phyloP scores from a whole-genome alignment of 2,113 vertebrate genomes.

The Chiloscyllium plagiosum region DNA sequence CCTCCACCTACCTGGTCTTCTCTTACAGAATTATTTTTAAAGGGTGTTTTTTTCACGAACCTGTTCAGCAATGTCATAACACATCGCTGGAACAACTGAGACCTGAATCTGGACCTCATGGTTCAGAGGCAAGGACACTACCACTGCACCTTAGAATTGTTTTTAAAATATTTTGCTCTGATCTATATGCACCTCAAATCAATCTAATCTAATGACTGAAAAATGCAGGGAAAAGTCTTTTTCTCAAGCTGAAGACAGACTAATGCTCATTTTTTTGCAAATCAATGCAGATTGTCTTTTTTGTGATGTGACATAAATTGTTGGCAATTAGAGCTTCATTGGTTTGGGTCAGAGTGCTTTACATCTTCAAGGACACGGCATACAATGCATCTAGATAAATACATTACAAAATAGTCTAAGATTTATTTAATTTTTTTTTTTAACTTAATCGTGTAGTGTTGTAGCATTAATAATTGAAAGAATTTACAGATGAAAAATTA shows the following conservation, averaged over 20 bases:
- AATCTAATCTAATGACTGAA: not conserved
- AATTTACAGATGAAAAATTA: not conserved
- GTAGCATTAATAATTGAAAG: not conserved
- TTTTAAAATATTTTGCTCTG: not conserved
- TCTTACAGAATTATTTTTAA: not conserved
- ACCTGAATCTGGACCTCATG: too few relatives aligned
- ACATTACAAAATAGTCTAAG: not conserved
- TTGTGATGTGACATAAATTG: not conserved
- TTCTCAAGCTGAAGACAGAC: not conserved
- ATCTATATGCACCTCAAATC: not conserved
- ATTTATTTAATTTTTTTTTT: not conserved
- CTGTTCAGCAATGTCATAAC: too few relatives aligned
- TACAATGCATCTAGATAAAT: not conserved
- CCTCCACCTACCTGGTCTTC: too few relatives aligned
- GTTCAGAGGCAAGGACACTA: too few relatives aligned
- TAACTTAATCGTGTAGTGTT: not conserved
- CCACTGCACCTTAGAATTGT: not conserved
- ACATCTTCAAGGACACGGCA: not conserved
- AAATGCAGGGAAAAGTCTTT: not conserved
- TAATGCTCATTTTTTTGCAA: not conserved
- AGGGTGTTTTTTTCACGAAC: too few relatives aligned
- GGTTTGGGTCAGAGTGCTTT: not conserved
- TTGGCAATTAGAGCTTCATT: not conserved
- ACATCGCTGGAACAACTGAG: too few relatives aligned
- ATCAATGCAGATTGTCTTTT: not conserved